phyloP scores from a whole-genome alignment of 1,140 invertebrate species.

The Drosophila grimshawi region DNA sequence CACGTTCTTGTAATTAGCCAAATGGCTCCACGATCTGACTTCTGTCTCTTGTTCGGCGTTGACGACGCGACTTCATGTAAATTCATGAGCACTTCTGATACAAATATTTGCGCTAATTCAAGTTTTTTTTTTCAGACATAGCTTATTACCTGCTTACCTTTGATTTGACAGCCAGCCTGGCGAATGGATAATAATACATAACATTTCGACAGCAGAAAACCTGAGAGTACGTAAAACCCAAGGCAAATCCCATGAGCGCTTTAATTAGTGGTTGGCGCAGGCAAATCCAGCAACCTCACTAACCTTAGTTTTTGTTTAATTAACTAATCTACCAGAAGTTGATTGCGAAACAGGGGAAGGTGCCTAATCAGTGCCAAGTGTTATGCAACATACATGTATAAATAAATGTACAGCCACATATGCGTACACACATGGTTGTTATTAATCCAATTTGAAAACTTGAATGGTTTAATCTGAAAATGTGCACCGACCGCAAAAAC shows the following conservation, averaged over 20 bases:
- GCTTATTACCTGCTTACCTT: background rate
- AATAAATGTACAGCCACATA: background rate
- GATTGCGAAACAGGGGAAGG: background rate
- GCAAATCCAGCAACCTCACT: conserved; percentile 13
- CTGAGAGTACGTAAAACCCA: conserved; percentile 40
- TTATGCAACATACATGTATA: background rate
- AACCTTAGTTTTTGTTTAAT: conserved; percentile 64
- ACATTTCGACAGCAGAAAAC: conserved; percentile 23
- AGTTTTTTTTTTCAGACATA: conserved; percentile 4
- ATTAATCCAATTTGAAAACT: conserved; percentile 67
- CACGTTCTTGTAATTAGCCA: conserved; percentile 76
- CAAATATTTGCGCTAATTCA: conserved; percentile 27
- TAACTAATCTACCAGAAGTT: conserved; percentile 45
- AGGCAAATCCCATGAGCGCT: conserved; percentile 42
- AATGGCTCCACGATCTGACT: conserved; percentile 62
- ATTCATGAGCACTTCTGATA: background rate
- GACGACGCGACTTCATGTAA: background rate
- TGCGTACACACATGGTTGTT: background rate
- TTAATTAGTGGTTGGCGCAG: conserved; percentile 54
- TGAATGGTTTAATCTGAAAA: conserved; percentile 56
- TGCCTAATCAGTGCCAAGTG: background rate
- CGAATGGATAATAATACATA: conserved; percentile 15
- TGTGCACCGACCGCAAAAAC: conserved; percentile 49
- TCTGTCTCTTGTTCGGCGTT: conserved; percentile 25
- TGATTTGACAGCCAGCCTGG: background rate